Percentiles rank a stretch among this genome's conserved stretches.
These are phyloP conservation scores for Drosophila kuntzei DNA, from an alignment of 2,888 invertebrate genomes.

Conservation along the genomic window DNA sequence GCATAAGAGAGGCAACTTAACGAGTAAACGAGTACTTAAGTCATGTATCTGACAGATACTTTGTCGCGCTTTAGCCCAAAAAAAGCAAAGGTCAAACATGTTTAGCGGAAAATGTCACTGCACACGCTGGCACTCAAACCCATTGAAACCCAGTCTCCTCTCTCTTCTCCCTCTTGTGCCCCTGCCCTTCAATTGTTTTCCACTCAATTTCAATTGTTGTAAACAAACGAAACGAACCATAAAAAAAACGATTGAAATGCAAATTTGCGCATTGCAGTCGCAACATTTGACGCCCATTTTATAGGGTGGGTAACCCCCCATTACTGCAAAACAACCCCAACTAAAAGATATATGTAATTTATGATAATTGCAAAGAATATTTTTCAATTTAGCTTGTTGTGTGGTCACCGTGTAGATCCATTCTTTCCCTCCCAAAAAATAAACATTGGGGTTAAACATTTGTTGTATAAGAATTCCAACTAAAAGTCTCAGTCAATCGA, in stretches of 20 bases:
- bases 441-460: constrained; percentile 3
- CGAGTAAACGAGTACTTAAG: constrained; percentile 49
- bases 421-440: background rate
- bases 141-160: constrained; percentile 14
- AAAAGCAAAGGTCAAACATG: constrained; percentile 75
- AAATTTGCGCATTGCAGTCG: constrained; percentile 76
- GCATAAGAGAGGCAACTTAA: constrained; percentile 59
- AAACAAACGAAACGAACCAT: constrained; percentile 43
- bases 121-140: constrained; percentile 71
- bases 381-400: constrained; percentile 46
- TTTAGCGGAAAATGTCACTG: constrained; percentile 72
- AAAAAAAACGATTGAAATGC: constrained; percentile 18
- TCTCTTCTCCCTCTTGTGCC: background rate
- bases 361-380: constrained; percentile 58
- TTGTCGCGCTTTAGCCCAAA: constrained; percentile 26
- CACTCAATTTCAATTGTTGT: constrained; percentile 75
- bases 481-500: constrained; percentile 3
- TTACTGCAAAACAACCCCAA: constrained; percentile 30
- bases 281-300: constrained; percentile 49
- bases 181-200: constrained; percentile 60
- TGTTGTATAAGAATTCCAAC: constrained; percentile 19
- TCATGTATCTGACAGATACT: constrained; percentile 48
- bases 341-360: constrained; percentile 35
- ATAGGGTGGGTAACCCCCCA: constrained; percentile 1
- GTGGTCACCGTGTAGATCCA: constrained; percentile 5